A percentile compares a stretch with the other conserved stretches of the same genome.
Conservation (phyloP, 2,888 invertebrate species). For the Acanthosepion lycidas region DNA sequence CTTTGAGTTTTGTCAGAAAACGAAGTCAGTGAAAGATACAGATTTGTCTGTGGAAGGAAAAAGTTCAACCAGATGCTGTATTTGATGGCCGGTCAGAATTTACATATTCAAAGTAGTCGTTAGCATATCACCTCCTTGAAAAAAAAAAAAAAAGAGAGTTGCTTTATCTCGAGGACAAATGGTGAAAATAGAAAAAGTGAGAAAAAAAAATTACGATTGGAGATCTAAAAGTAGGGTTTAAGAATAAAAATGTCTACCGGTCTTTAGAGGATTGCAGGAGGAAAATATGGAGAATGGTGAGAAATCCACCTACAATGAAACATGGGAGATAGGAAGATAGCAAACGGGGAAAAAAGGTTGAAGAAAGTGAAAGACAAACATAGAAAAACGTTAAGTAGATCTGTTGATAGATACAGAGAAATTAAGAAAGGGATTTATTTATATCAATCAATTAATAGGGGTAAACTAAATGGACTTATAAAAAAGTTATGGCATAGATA, state of each 20-base stretch:
- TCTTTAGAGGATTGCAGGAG: background rate
- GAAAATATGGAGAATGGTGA: background rate
- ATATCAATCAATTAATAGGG: background rate
- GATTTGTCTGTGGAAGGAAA: background rate
- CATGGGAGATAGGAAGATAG: background rate
- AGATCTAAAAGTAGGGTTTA: background rate
- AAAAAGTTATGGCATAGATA: too few species aligned
- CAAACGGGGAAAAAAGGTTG: background rate
- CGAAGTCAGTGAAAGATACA: background rate
- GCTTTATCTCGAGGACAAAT: background rate
- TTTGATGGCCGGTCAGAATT: background rate
- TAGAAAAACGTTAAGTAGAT: background rate
- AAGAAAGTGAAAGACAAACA: background rate
- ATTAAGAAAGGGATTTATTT: background rate
- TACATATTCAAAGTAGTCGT: slow-evolving; percentile 2
- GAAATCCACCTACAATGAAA: background rate
- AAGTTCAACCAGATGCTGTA: background rate
- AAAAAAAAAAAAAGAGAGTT: background rate
- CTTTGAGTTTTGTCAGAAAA: background rate
- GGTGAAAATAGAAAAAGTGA: background rate
- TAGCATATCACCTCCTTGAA: background rate
- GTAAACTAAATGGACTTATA: too few species aligned
- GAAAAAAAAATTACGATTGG: background rate
- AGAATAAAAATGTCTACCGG: background rate
- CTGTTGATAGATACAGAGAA: background rate